These are phyloP conservation scores for Orchesella flavescens DNA, from an alignment of 2,888 invertebrate species.

Conservation along the genomic window DNA sequence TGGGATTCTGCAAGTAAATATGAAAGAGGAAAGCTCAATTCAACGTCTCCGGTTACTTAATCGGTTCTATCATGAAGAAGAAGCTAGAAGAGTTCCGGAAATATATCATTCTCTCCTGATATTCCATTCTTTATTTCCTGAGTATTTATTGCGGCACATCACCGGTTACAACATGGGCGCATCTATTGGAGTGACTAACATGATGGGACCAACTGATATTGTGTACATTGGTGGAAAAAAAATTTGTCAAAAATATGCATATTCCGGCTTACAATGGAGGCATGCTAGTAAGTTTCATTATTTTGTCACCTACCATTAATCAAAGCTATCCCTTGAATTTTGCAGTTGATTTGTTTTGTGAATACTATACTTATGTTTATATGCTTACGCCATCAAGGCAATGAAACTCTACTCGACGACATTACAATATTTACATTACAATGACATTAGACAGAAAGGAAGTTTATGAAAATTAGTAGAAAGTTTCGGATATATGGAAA, in stretches of 20 bases:
- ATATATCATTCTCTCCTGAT: conserved; percentile 33
- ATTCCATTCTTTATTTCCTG: conserved; percentile 22
- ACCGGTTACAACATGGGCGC: conserved; percentile 37
- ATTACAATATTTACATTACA: no score
- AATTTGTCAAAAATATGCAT: conserved; percentile 15
- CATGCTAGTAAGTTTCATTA: conserved; percentile 31
- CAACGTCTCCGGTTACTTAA: conserved; percentile 1
- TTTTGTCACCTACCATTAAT: not conserved
- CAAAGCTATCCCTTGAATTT: no score
- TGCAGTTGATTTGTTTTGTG: no score
- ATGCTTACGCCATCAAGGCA: no score
- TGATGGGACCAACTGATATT: conserved; percentile 7
- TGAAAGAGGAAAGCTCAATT: conserved; percentile 18
- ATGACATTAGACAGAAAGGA: no score
- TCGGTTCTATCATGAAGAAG: not conserved
- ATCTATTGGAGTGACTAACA: conserved; percentile 42
- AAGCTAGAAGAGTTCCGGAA: conserved; percentile 17
- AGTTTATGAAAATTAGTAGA: no score
- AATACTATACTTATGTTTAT: no score
- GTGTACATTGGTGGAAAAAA: conserved; percentile 12
- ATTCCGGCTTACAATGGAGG: conserved; percentile 38
- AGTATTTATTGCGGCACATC: conserved; percentile 11
- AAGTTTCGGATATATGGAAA: no score
- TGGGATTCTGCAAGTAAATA: conserved; percentile 33
- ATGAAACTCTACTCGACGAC: no score